Conservation (phyloP, 92 coral and sea anemone species). For the Diadumene lineata region DNA sequence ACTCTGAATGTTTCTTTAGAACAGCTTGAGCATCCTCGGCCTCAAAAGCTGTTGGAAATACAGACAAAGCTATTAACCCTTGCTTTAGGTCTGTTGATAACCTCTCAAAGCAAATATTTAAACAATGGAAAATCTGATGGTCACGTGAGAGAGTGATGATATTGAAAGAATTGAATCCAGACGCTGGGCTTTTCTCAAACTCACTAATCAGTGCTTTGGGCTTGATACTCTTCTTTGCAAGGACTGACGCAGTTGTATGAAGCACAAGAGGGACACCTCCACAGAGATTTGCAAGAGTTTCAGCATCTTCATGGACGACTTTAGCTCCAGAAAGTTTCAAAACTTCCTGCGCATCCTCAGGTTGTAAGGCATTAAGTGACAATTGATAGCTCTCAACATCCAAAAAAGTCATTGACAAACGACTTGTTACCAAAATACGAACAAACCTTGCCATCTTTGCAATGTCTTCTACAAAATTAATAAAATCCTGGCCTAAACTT, state of each 20-base stretch:
- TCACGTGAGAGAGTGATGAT: slow-evolving; percentile 76
- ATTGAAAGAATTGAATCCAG: slow-evolving; percentile 71
- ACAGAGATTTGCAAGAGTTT: slow-evolving; percentile 73
- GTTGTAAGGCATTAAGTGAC: slow-evolving; percentile 53
- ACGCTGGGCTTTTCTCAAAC: slow-evolving; percentile 84
- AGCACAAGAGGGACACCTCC: slow-evolving; percentile 93
- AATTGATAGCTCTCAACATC: slow-evolving; percentile 67
- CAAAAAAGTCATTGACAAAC: slow-evolving; percentile 66
- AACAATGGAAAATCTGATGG: slow-evolving; percentile 86
- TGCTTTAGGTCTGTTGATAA: slow-evolving; percentile 67
- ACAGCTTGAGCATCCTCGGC: slow-evolving; percentile 71
- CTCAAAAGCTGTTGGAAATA: slow-evolving; percentile 86
- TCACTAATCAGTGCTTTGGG: slow-evolving; percentile 79
- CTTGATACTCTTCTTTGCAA: slow-evolving; percentile 71
- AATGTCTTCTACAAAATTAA: slow-evolving; percentile 67
- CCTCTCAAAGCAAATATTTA: slow-evolving; percentile 80
- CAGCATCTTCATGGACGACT: slow-evolving; percentile 66
- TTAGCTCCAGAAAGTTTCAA: slow-evolving; percentile 49
- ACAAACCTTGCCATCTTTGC: slow-evolving; percentile 79
- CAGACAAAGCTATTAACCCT: slow-evolving; percentile 74
- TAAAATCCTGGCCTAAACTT: slow-evolving; percentile 56
- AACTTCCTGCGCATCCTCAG: slow-evolving; percentile 71
- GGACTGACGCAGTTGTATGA: slow-evolving; percentile 88
- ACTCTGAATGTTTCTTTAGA: slow-evolving; percentile 72
- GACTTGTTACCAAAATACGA: slow-evolving; percentile 73